These are phyloP conservation scores for Axinella damicornis DNA, from an alignment of 37 sponge, comb jelly and placozoan genomes.

Conservation along the genomic window DNA sequence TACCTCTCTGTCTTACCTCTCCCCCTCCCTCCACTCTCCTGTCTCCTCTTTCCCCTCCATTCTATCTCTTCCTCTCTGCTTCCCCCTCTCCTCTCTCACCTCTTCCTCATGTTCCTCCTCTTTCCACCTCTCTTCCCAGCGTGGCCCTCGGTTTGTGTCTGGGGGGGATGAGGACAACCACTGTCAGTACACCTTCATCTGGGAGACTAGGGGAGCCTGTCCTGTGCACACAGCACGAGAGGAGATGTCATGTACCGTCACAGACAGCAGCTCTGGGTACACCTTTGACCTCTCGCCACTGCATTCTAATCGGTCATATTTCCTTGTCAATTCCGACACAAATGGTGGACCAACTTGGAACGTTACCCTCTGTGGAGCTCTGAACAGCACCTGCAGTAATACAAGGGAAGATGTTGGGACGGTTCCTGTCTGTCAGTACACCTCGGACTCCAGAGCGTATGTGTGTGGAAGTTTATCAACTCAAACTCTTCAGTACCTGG, in stretches of 20 bases:
- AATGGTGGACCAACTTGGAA: not conserved
- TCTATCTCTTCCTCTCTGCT: not conserved
- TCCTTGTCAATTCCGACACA: not conserved
- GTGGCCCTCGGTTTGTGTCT: slow-evolving; percentile 41
- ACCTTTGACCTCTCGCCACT: slow-evolving; percentile 64
- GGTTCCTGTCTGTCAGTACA: slow-evolving; percentile 61
- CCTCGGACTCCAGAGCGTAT: not conserved
- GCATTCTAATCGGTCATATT: not conserved
- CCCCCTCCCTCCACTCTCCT: no score
- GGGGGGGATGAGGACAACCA: slow-evolving; percentile 55
- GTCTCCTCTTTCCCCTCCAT: no score
- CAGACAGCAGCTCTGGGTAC: slow-evolving; percentile 22
- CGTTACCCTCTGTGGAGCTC: slow-evolving; percentile 23
- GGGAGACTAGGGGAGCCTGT: slow-evolving; percentile 72
- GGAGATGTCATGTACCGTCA: slow-evolving; percentile 37
- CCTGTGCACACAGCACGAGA: slow-evolving; percentile 14
- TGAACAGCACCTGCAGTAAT: not conserved
- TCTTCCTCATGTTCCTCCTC: not conserved
- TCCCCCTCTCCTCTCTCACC: not conserved
- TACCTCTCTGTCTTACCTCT: no score
- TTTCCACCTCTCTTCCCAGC: not conserved
- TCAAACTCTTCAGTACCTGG: slow-evolving; percentile 38
- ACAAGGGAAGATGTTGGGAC: not conserved
- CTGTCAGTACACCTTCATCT: slow-evolving; percentile 65
- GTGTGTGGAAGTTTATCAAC: slow-evolving; percentile 11